phyloP scores from a whole-genome alignment of 1,140 invertebrate genomes.

The Cylas formicarius region DNA sequence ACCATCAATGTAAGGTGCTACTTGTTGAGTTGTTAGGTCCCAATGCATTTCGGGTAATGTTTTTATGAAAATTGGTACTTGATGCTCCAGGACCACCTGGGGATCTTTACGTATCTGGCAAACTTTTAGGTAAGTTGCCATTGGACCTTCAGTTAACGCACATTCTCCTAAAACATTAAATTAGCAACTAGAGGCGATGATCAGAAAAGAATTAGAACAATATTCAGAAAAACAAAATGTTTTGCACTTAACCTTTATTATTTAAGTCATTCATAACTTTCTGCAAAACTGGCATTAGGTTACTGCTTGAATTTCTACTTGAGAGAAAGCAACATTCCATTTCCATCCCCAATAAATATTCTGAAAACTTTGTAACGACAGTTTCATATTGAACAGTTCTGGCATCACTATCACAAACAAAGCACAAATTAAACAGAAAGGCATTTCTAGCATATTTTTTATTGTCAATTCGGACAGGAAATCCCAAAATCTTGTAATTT shows the following conservation, averaged over 20 bases:
- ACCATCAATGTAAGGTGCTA: slow-evolving; percentile 82
- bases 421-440: slow-evolving; percentile 92
- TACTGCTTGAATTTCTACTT: slow-evolving; percentile 50
- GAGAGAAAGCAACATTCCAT: slow-evolving; percentile 74
- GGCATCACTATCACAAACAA: slow-evolving; percentile 84
- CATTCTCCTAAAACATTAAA: slow-evolving; percentile 36
- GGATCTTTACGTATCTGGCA: slow-evolving; percentile 71
- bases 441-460: slow-evolving; percentile 89
- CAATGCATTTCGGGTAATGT: slow-evolving; percentile 56
- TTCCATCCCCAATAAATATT: slow-evolving; percentile 82
- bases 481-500: slow-evolving; percentile 86
- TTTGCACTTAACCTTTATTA: slow-evolving; percentile 53
- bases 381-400: slow-evolving; percentile 88
- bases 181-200: not conserved
- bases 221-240: not conserved
- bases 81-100: slow-evolving; percentile 74
- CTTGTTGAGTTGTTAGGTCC: slow-evolving; percentile 89
- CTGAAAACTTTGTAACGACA: slow-evolving; percentile 86
- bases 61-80: slow-evolving; percentile 80
- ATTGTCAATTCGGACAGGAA: slow-evolving; percentile 84
- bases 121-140: slow-evolving; percentile 74
- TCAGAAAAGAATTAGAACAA: slow-evolving; percentile 13
- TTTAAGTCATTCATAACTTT: slow-evolving; percentile 76
- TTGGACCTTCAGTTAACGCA: slow-evolving; percentile 59
- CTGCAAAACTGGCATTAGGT: slow-evolving; percentile 65